A percentile compares a stretch with the other conserved stretches of the same genome.
Conservation (phyloP, 2,888 invertebrate species). For the Cephus pulcher region DNA sequence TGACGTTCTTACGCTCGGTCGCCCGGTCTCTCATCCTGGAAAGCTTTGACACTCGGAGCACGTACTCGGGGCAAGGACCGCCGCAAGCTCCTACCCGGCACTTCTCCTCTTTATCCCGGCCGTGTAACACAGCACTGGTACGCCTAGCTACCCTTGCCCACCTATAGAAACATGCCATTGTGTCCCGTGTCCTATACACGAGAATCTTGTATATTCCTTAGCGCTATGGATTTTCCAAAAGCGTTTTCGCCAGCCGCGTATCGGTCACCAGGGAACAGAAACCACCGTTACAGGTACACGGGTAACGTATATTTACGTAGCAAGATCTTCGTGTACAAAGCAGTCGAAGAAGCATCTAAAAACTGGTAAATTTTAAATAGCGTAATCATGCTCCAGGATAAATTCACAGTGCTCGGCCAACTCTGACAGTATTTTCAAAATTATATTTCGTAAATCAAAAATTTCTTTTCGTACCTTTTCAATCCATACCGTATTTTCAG, state of each 20-base stretch:
- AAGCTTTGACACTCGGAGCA: conserved; percentile 64
- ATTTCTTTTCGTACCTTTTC: no score
- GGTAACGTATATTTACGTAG: no score
- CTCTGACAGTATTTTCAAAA: no score
- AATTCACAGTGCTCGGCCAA: no score
- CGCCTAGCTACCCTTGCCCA: conserved; percentile 29
- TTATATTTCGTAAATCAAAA: no score
- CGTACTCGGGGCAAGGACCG: conserved; percentile 67
- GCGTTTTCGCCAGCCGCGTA: conserved; percentile 26
- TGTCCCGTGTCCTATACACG: conserved; percentile 47
- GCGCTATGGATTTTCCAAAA: conserved; percentile 61
- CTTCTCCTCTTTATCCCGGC: conserved; percentile 30
- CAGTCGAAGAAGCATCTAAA: no score
- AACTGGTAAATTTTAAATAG: no score
- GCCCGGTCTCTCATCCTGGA: conserved; percentile 56
- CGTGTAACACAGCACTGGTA: conserved; percentile 22
- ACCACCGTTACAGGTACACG: not conserved
- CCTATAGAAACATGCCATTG: conserved; percentile 56
- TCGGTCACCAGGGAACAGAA: conserved; percentile 1
- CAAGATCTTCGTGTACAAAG: no score
- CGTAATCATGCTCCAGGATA: no score
- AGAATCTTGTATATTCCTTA: conserved; percentile 52
- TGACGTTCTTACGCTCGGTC: conserved; percentile 51
- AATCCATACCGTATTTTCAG: no score
- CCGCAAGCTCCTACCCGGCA: conserved; percentile 58